Base-by-base conservation (phyloP, 1,140 invertebrate genomes). In the Atta cephalotes region DNA sequence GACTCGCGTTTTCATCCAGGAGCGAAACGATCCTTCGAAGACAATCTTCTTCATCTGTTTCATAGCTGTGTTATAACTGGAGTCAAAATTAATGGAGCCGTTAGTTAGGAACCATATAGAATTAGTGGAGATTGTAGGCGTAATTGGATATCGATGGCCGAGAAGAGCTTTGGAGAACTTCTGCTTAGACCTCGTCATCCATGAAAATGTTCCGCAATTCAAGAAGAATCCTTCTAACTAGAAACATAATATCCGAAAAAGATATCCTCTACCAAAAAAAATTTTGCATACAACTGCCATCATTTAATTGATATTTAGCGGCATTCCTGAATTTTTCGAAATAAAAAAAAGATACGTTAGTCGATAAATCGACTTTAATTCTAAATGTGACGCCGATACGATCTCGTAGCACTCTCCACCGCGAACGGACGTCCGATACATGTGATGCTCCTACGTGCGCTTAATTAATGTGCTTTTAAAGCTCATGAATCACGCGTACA, bases 391-490 rank as follows among this genome's bases (percentile, higher is more conserved):
- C 56, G 56, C 31, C 49, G n/a, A 68, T 68, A 80, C 56, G 80
- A 84, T 89, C 81, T 85, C 87, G 80, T 70, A 60, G 25, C 58
- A 62, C 28, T 62, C 21, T 88, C 18, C 49, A 18, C 56, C 21
- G 28, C 25, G 71, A 68, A 77, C 63, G 66, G 39, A 89, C 60
- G 53, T 89, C 72, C 53, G 85, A 90, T 82, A 58, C 31, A 78
- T 89, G 72, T 90, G 85, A 90, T 87, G 89, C 60, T 82, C 25
- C 21, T 14, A 56, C 45, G 63, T 74, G 66, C 72, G 78, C 60
- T 87, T 78, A 51, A 78, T 60, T 78, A 51, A 78, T 60, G 18
- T 76, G 53, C 21, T 82, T 74, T 3, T 49, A 82, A 72, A 72
- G 62, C 62, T 68, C 65, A 56, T 39, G 9, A 31, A 21, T 49